Percentiles rank a stretch among this genome's conserved stretches.
Conservation (phyloP, 2,797 vertebrate species). For the Varecia variegata region DNA sequence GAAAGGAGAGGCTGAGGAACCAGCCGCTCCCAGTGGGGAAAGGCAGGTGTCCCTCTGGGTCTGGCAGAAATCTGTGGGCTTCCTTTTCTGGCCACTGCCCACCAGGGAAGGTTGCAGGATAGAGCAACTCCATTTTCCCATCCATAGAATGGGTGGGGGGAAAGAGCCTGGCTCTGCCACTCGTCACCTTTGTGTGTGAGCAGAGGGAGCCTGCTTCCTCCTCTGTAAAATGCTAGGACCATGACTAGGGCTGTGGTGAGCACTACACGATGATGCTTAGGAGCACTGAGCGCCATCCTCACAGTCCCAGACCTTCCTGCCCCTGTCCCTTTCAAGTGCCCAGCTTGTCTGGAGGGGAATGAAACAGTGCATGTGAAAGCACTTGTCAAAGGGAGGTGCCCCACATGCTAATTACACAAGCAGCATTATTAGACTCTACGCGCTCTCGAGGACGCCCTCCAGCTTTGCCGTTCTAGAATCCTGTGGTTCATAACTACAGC, state of each 20-base stretch:
- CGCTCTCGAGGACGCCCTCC: not conserved
- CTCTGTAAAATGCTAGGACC: not conserved
- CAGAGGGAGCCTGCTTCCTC: not conserved
- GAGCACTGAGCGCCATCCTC: not conserved
- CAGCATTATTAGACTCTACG: not conserved
- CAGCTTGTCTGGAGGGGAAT: not conserved
- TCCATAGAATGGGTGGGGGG: not conserved
- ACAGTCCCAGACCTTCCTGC: not conserved
- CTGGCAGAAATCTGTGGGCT: not conserved
- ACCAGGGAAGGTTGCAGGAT: not conserved
- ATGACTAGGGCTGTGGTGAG: not conserved
- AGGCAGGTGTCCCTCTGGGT: not conserved
- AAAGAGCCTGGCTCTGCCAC: not conserved
- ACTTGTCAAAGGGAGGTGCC: not conserved
- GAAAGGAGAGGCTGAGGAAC: not conserved
- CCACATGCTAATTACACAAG: not conserved
- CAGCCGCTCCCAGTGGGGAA: not conserved
- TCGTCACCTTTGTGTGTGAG: too few species aligned
- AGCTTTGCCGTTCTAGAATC: not conserved
- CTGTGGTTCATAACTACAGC: not conserved
- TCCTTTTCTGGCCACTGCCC: not conserved
- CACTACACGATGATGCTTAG: fast-evolving
- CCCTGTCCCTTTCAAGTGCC: not conserved
- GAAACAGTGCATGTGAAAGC: not conserved
- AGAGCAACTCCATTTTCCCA: not conserved